Evolutionary conservation across 2,888 invertebrate species (phyloP).

Genomic region (Ctena decussata): DNA sequence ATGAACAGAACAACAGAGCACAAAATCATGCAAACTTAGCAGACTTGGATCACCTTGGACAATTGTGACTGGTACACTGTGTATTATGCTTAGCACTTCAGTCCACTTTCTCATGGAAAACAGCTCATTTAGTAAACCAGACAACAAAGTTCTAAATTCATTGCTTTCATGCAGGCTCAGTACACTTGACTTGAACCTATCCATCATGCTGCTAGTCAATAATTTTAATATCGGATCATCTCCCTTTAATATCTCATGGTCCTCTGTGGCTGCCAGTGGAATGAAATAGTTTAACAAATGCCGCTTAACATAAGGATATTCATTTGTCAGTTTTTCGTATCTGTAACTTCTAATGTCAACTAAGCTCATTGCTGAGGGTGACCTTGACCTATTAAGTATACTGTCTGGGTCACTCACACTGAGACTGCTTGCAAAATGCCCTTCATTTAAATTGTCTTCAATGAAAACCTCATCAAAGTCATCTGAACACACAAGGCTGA

Average conservation of each 20-base stretch:
- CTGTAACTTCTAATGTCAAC: slow-evolving; percentile 83
- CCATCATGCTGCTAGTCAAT: slow-evolving; percentile 78
- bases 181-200: slow-evolving; percentile 80
- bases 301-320: slow-evolving; percentile 80
- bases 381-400: slow-evolving; percentile 51
- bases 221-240: slow-evolving; percentile 81
- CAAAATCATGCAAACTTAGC: slow-evolving; percentile 78
- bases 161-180: slow-evolving; percentile 78
- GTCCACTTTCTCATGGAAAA: slow-evolving; percentile 76
- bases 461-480: slow-evolving; percentile 77
- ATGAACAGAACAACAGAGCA: slow-evolving; percentile 72
- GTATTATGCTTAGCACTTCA: slow-evolving; percentile 73
- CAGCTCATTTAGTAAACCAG: slow-evolving; percentile 74
- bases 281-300: slow-evolving; percentile 80
- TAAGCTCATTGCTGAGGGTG: slow-evolving; percentile 79
- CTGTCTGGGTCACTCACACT: slow-evolving; percentile 39
- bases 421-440: slow-evolving; percentile 70
- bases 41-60: slow-evolving; percentile 69
- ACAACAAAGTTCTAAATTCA: slow-evolving; percentile 73
- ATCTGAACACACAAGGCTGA: slow-evolving; percentile 82
- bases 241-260: slow-evolving; percentile 77
- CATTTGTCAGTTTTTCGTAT: slow-evolving; percentile 80
- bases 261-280: slow-evolving; percentile 80
- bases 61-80: slow-evolving; percentile 75
- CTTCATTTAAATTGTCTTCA: slow-evolving; percentile 75